Conservation (phyloP, 2,113 vertebrate species). For the Laterallus jamaicensis region DNA sequence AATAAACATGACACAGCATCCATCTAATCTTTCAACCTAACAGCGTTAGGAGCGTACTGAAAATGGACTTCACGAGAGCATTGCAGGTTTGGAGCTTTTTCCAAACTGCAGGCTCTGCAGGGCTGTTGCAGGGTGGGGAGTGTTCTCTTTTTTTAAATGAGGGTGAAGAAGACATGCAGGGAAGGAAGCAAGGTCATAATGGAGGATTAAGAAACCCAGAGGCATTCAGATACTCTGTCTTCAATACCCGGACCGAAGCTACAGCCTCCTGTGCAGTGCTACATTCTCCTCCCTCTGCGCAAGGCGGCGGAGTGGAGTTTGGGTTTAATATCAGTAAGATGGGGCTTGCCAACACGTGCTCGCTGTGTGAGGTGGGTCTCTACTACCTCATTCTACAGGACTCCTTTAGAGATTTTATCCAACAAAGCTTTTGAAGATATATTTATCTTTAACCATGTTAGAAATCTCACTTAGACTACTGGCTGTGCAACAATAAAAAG, state of each 20-base stretch:
- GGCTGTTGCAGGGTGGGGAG: not conserved
- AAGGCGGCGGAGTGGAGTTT: not conserved
- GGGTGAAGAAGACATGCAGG: not conserved
- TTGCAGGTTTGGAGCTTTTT: not conserved
- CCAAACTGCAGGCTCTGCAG: not conserved
- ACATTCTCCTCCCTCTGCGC: not conserved
- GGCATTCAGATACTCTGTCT: not conserved
- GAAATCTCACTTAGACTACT: slow-evolving; percentile 37
- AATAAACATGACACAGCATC: not conserved
- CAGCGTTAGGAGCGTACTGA: not conserved
- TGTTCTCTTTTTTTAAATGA: not conserved
- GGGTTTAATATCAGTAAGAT: not conserved
- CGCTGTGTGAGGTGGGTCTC: slow-evolving; percentile 47
- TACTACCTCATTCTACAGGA: slow-evolving; percentile 44
- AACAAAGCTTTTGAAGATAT: slow-evolving; percentile 36
- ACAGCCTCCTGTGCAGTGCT: not conserved
- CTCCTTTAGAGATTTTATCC: slow-evolving; percentile 30
- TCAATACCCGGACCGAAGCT: not conserved
- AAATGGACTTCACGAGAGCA: not conserved
- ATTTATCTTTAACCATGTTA: slow-evolving; percentile 52
- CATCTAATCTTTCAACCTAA: not conserved
- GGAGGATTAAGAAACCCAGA: not conserved
- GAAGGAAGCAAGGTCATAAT: not conserved
- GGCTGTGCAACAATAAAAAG: slow-evolving; percentile 43
- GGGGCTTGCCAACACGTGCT: slow-evolving; percentile 33